Evolutionary conservation across 2,888 invertebrate species (phyloP), one percentile per base, ranked within the genome.

Genomic region (Lomographa bimaculata): DNA sequence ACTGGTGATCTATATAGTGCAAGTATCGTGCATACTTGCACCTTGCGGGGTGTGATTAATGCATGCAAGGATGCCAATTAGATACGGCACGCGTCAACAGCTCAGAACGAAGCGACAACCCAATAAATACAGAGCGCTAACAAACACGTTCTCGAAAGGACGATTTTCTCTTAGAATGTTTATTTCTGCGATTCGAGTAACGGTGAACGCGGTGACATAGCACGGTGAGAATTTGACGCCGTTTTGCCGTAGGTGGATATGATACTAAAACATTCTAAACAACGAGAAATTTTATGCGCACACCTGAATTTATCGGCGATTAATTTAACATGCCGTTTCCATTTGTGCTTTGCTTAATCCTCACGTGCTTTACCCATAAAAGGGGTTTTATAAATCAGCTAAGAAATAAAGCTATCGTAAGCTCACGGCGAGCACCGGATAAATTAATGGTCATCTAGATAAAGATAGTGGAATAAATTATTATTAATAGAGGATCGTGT

Each of bases 51-150:
- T 52, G 53, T 58, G 66, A 79, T 74, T 72, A 75, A 81, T 69
- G 50, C 70, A 82, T 80, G 80, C 72, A 81, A 78, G 70, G 73
- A 75, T 74, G 82, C 74, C 72, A 83, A 83, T 81, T 74, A 78
- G 70, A 83, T 79, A 72, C 79, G 62, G 72, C 73, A 78, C 73
- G 66, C 69, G 69, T 65, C 71, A 60, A 6, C 49, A 44, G 39
- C 38, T 59, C 53, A 57, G 33, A n/a, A 42, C 40, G 50, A 54
- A 63, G 57, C 57, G 57, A 58, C 59, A 64, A 56, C 57, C 64
- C 52, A 70, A 66, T 66, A 68, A 64, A 59, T 62, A 57, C 53
- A 60, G n/a, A n/a, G 45, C 54, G 63, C 62, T 50, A 65, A 60
- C 54, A 58, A 71, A 69, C 67, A 53, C 46, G 77, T 71, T 78